Percentiles rank a stretch among this genome's conserved stretches.
These are phyloP conservation scores for Actinia equina DNA, from an alignment of 64 coral and sea anemone species.

Conservation along the genomic window DNA sequence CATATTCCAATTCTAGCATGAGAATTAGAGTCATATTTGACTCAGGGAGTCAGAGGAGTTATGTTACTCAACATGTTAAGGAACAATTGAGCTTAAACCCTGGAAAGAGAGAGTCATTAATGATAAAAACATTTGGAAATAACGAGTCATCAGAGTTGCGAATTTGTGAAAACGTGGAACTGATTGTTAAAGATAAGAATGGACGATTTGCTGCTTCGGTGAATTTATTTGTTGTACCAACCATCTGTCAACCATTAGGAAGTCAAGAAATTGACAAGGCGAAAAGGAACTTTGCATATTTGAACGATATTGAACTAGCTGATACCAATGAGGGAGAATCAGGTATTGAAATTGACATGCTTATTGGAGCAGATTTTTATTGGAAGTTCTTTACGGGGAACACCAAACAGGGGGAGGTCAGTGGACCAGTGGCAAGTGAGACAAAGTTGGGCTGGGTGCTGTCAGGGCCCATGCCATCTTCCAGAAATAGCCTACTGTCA, in stretches of 20 bases:
- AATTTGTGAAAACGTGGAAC: constrained; percentile 44
- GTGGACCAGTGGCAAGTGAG: too few relatives aligned
- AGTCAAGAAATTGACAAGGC: constrained; percentile 56
- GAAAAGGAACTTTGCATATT: too few relatives aligned
- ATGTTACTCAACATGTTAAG: constrained; percentile 24
- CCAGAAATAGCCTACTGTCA: not conserved
- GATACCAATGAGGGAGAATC: too few relatives aligned
- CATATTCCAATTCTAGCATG: too few relatives aligned
- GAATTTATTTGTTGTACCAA: constrained; percentile 49
- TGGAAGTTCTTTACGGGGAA: too few relatives aligned
- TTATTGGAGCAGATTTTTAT: too few relatives aligned
- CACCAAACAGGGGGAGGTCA: too few relatives aligned
- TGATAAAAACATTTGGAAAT: constrained; percentile 62
- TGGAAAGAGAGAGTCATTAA: constrained; percentile 24
- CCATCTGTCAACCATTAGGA: constrained; percentile 49
- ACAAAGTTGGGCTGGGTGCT: constrained; percentile 10
- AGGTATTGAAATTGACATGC: too few relatives aligned
- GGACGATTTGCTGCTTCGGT: constrained; percentile 3
- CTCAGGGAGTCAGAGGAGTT: too few relatives aligned
- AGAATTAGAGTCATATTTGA: too few relatives aligned
- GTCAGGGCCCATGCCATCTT: constrained; percentile 1
- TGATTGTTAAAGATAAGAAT: constrained; percentile 8
- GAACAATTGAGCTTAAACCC: constrained; percentile 18
- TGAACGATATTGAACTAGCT: too few relatives aligned
- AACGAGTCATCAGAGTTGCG: constrained; percentile 6